Percentiles rank a stretch among this genome's conserved stretches.
phyloP scores from a whole-genome alignment of 2,113 vertebrate species.

The Crotalus helleri region DNA sequence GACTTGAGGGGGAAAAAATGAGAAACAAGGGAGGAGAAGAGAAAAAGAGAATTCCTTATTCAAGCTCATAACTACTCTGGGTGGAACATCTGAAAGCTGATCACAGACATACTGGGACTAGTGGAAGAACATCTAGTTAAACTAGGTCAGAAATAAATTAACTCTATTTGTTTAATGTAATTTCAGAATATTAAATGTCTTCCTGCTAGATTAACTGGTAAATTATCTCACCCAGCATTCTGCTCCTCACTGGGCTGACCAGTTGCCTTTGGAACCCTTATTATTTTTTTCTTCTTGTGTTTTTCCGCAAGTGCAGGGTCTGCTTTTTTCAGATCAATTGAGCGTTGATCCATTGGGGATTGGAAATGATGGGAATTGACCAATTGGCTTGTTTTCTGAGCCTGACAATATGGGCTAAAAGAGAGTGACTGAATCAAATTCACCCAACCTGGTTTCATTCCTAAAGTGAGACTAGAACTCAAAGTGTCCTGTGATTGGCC shows the following conservation, averaged over 20 bases:
- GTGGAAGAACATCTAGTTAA: neutral
- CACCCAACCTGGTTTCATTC: too few relatives aligned
- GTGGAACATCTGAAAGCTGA: neutral
- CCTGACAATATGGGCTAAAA: too few relatives aligned
- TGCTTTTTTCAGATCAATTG: too few relatives aligned
- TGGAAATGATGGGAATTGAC: too few relatives aligned
- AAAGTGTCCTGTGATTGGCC: too few relatives aligned
- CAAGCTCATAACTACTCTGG: accelerated
- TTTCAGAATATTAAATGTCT: neutral
- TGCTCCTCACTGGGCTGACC: neutral
- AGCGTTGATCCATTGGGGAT: too few relatives aligned
- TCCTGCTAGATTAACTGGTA: neutral
- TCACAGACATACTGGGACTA: neutral
- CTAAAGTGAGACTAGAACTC: too few relatives aligned
- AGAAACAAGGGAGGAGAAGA: neutral
- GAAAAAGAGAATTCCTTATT: neutral
- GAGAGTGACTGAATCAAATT: too few relatives aligned
- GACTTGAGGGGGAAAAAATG: neutral
- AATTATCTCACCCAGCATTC: neutral
- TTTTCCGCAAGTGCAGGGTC: neutral
- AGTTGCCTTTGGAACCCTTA: neutral
- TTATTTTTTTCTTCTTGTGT: neutral
- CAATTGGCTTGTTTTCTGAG: too few relatives aligned
- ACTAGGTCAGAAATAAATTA: neutral
- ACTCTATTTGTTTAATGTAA: neutral